Evolutionary conservation across 2,888 invertebrate genomes (phyloP).

Genomic region (Synergus japonicus): DNA sequence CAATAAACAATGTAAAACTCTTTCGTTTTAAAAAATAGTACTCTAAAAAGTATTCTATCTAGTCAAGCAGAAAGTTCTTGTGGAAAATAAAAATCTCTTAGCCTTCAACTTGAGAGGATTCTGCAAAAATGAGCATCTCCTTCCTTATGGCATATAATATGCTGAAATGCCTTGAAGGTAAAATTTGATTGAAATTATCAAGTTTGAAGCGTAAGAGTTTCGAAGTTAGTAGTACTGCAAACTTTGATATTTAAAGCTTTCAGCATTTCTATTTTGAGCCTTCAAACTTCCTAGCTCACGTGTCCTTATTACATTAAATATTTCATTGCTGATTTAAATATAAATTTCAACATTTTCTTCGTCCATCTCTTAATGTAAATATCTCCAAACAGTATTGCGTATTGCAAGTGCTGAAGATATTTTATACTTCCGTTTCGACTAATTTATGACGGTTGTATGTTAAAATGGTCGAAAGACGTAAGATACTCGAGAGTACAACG

Average conservation of each 20-base stretch:
- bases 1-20: background rate
- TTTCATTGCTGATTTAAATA: background rate
- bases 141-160: background rate
- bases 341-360: too few relatives aligned
- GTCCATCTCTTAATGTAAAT: too few relatives aligned
- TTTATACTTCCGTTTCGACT: conserved; percentile 26
- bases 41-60: background rate
- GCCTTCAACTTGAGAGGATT: too few relatives aligned
- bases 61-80: background rate
- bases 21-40: background rate
- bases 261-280: background rate
- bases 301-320: background rate
- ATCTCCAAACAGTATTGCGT: too few relatives aligned
- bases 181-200: background rate
- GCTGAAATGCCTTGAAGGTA: background rate
- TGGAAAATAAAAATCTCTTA: too few relatives aligned
- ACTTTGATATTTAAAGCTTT: background rate
- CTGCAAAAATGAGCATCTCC: too few relatives aligned
- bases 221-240: background rate
- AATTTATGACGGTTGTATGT: conserved; percentile 38
- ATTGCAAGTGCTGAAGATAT: background rate
- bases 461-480: conserved; percentile 22
- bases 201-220: background rate
- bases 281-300: background rate
- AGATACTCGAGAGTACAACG: conserved; percentile 12